Base-by-base conservation (phyloP, 2,113 vertebrate genomes). In the Tychaedon coryphoeus region DNA sequence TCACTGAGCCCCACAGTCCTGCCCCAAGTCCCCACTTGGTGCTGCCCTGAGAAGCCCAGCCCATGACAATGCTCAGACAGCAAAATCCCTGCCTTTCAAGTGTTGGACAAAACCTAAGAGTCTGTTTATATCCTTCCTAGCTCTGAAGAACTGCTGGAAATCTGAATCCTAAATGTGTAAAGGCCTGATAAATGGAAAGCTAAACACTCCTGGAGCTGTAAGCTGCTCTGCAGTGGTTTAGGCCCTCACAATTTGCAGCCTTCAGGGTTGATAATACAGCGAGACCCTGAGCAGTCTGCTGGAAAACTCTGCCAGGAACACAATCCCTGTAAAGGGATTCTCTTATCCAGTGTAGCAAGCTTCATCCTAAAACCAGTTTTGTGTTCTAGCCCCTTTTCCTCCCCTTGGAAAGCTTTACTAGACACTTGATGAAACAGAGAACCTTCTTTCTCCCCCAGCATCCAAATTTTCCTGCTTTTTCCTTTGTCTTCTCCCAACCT, bases 151-250 rank as follows among this genome's bases (percentile, higher is more conserved):
- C 73, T 84, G 89, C 91, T 91, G 76, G 61, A 80, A 94, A 80
- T 76, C 76, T 18, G 84, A 96, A 84, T 84, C 90, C 72, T 81
- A 67, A 95, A 95, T 75, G 87, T 92, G 90, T 80, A 64, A 86
- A 91, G 61, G 40, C 64, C 80, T 76, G 89, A 94, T 92, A 96
- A 95, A 89, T 78, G 84, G 36, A 84, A 84, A 93, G 87, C 92
- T 76, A 3, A 76, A 33, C 58, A 14, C 28, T 86, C 23, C 3
- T 65, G 90, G 6, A 60, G 90, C 86, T 91, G 80, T 91, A 80
- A 96, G 94, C 95, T 69, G 87, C 87, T 96, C 84, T 73, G 87
- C 94, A n/a, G 80, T 69, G 64, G 50, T 79, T 91, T 69, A 77
- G 79, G 56, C 28, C 60, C 69, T 92, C 86, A 76, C 64, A 23